Conservation (phyloP, 2,113 vertebrate species). For the Syngnathoides biaculeatus region DNA sequence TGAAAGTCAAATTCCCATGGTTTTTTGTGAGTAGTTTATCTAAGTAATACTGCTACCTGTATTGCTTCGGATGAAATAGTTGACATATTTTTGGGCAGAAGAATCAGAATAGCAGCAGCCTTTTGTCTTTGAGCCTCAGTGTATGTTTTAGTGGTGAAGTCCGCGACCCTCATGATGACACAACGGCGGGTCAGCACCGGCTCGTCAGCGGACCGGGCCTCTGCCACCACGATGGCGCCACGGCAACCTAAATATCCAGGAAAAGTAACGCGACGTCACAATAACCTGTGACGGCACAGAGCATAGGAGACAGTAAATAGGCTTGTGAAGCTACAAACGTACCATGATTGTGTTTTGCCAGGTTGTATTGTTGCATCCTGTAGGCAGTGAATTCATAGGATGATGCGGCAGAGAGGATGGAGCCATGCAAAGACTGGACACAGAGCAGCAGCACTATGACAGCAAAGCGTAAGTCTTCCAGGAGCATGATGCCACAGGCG, state of each 20-base stretch:
- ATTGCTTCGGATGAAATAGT: slow-evolving; percentile 43
- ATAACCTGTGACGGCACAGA: neutral
- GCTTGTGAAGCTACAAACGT: neutral
- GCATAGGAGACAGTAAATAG: too few relatives aligned
- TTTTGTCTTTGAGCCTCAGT: slow-evolving; percentile 67
- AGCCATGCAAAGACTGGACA: slow-evolving; percentile 45
- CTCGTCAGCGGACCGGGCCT: slow-evolving; percentile 68
- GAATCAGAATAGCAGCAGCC: slow-evolving; percentile 71
- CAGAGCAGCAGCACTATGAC: slow-evolving; percentile 57
- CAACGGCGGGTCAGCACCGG: slow-evolving; percentile 67
- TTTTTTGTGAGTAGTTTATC: neutral
- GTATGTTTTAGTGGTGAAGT: slow-evolving; percentile 68
- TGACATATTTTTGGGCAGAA: slow-evolving; percentile 68
- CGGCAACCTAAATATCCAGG: slow-evolving; percentile 63
- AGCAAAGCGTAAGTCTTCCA: slow-evolving; percentile 1
- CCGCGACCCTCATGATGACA: slow-evolving; percentile 71
- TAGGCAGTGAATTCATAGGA: slow-evolving; percentile 74
- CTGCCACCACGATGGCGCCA: slow-evolving; percentile 70
- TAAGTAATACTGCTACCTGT: slow-evolving; percentile 53
- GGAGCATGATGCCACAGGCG: slow-evolving; percentile 37
- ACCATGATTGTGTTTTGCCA: slow-evolving; percentile 67
- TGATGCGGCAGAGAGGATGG: slow-evolving; percentile 56
- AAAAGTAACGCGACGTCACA: neutral
- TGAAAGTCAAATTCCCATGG: neutral
- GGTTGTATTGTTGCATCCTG: slow-evolving; percentile 76